phyloP scores from a whole-genome alignment of 2,113 vertebrate genomes.

The Gadus chalcogrammus region DNA sequence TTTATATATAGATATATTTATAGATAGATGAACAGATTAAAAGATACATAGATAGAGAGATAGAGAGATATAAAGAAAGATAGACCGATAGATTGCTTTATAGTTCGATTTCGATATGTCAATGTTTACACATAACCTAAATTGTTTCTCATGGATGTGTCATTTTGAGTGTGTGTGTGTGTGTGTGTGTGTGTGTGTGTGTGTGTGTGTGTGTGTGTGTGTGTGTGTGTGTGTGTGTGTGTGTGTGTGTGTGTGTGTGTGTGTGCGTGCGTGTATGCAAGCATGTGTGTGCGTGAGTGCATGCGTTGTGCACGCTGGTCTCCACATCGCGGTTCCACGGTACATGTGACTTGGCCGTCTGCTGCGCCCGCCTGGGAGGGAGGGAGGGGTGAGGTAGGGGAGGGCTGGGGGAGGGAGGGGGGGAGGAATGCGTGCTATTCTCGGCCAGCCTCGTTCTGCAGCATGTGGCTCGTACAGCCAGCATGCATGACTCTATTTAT shows the following conservation, averaged over 20 bases:
- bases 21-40: no score
- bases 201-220: not conserved
- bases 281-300: not conserved
- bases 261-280: conserved; percentile 13
- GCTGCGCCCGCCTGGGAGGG: conserved; percentile 48
- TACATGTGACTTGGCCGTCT: conserved; percentile 65
- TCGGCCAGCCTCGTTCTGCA: no score
- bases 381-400: conserved; percentile 15
- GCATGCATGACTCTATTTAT: no score
- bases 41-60: no score
- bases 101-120: no score
- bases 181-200: conserved; percentile 20
- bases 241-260: conserved; percentile 10
- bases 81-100: no score
- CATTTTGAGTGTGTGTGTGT: not conserved
- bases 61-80: no score
- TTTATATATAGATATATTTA: no score
- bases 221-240: not conserved
- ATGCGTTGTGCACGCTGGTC: conserved; percentile 31
- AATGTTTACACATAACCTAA: not conserved
- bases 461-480: no score
- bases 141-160: not conserved
- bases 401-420: conserved; percentile 4
- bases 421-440: conserved; percentile 20
- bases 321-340: conserved; percentile 48